Percentiles rank a stretch among this genome's conserved stretches.
phyloP scores from a whole-genome alignment of 2,888 invertebrate genomes.

The Drosophila merina region DNA sequence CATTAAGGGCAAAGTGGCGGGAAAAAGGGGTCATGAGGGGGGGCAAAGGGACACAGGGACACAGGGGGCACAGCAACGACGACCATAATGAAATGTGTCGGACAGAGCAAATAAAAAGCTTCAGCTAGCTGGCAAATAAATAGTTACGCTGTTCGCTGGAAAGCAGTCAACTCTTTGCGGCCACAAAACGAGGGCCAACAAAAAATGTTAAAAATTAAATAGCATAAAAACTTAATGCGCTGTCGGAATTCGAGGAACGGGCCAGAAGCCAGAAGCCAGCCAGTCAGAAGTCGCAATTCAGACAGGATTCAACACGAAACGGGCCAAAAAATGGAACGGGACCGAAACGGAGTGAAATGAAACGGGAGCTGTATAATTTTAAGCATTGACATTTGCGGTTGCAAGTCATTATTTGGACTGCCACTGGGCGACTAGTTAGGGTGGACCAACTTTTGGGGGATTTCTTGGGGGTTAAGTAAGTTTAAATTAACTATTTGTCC shows the following conservation, averaged over 20 bases:
- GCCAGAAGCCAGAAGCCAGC: constrained; percentile 13
- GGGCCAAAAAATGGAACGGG: constrained; percentile 18
- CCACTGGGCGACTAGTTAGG: constrained; percentile 19
- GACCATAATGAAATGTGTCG: constrained; percentile 72
- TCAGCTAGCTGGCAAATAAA: constrained; percentile 55
- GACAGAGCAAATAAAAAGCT: constrained; percentile 66
- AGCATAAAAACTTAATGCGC: constrained; percentile 76
- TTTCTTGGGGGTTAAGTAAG: not conserved
- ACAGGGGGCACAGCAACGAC: not conserved
- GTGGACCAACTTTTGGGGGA: not conserved
- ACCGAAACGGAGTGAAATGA: constrained; percentile 40
- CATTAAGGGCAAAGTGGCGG: constrained; percentile 1
- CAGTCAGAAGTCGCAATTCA: constrained; percentile 15
- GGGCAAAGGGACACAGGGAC: not conserved
- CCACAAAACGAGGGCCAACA: constrained; percentile 43
- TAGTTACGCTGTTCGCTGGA: constrained; percentile 66
- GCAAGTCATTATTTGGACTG: constrained; percentile 71
- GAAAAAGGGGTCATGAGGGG: not conserved
- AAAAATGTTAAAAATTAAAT: constrained; percentile 71
- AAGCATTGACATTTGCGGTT: constrained; percentile 78
- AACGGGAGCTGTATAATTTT: constrained; percentile 70
- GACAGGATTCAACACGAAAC: constrained; percentile 13
- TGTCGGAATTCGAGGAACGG: constrained; percentile 63
- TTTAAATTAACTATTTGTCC: not conserved
- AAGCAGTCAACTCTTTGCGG: constrained; percentile 69